A percentile compares a stretch with the other conserved stretches of the same genome.
Conservation (phyloP, 2,888 invertebrate species). For the Prosapia bicincta region DNA sequence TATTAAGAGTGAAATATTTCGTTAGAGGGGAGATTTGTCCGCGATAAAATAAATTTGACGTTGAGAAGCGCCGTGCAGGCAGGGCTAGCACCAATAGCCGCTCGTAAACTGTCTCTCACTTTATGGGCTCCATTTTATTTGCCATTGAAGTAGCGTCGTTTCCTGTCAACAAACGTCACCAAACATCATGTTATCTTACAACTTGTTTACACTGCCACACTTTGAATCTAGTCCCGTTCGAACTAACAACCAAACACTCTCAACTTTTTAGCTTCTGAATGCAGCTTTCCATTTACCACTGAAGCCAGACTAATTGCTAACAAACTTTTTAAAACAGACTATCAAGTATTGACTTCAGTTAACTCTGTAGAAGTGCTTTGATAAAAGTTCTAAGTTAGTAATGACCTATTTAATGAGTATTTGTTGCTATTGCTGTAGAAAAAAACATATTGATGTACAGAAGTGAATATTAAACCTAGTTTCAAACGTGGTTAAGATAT, state of each 20-base stretch:
- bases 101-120: not conserved
- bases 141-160: not conserved
- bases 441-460: too few relatives aligned
- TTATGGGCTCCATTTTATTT: not conserved
- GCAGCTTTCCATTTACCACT: too few relatives aligned
- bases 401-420: too few relatives aligned
- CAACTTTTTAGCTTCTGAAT: too few relatives aligned
- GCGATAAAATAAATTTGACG: not conserved
- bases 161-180: not conserved
- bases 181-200: not conserved
- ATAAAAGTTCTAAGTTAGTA: too few relatives aligned
- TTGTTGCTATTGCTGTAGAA: too few relatives aligned
- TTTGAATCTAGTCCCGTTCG: not conserved
- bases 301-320: too few relatives aligned
- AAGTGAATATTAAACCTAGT: too few relatives aligned
- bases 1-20: not conserved
- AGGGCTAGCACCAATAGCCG: not conserved
- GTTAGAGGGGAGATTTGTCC: not conserved
- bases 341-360: too few relatives aligned
- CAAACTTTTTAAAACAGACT: too few relatives aligned
- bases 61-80: not conserved
- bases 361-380: too few relatives aligned
- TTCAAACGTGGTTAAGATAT: too few relatives aligned
- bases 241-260: not conserved
- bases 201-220: not conserved